Evolutionary conservation across 2,797 vertebrate genomes (phyloP), one percentile per base, ranked within the genome.

Genomic region (Pogoniulus pusillus): DNA sequence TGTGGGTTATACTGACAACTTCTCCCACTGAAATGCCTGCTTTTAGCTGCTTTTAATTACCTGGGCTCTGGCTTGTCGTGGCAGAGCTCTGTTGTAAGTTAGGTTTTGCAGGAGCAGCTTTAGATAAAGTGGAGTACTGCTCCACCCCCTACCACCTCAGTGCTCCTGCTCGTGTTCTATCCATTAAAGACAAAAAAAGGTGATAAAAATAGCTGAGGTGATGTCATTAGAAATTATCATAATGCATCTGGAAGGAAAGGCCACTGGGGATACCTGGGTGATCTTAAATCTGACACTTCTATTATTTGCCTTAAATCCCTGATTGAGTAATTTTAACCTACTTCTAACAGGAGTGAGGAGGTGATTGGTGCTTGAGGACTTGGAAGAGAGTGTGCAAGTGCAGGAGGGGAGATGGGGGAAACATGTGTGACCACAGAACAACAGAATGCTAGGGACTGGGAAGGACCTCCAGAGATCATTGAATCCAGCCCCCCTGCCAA

Each of bases 201-300:
- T 4, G 18, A 58, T 82, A 93, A 95, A 88, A 94, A 93, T 89
- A 95, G 75, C 30, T 11, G 20, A 90, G 41, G 6, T 93, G 86
- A 95, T 91, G 88, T 93, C 91, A 93, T 88, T 91, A 57, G 71
- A 78, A 90, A 95, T 93, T 90, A 95, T 87, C 81, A 82, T 93
- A 94, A 94, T 89, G 86, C 34, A 95, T 89, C 66, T 87, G 76
- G 76, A 94, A 94, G 66, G 87, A 65, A 78, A 90, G 85, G 59
- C 82, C 84, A 10, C 17, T 81, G 70, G 87, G 94, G 79, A 91
- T 83, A 87, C 53, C 39, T 68, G 10, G 27, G 47, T 91, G 87
- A 94, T 92, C 70, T 94, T 60, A 78, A 72, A 87, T 66, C 39
- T 90, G 76, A 87, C 51, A 85, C 63, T 35, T 73, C 13, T 12